Base-by-base conservation (phyloP, 2,888 invertebrate species). In the Clepsis dumicolana region DNA sequence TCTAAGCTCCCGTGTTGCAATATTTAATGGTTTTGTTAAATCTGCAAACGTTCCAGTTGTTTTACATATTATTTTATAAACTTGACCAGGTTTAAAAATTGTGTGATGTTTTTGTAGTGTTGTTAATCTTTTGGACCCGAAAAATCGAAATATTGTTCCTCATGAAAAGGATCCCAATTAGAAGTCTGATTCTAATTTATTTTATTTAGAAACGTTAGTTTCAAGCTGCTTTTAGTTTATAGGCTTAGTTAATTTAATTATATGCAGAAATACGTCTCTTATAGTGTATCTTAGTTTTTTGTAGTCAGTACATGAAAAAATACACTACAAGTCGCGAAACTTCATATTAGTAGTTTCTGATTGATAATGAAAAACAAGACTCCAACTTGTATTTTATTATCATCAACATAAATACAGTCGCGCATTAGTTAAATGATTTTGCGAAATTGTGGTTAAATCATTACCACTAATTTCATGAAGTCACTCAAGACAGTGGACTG, bases 1-100 rank as follows among this genome's bases (percentile, higher is more conserved):
- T 97, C 94, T 97, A 97, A 95, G 79, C 76, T 79, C 74, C 78
- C 65, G 79, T 90, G 90, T 77, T 78, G 83, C 81, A 84, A 80
- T 80, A 82, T 77, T 80, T 60, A 41, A 76, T 73, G 76, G 75
- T 73, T 69, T 80, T 79, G 65, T 76, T 73, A 72, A 78, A 82
- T 83, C 81, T 84, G 77, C 80, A 85, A 86, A 87, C 81, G 85
- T 91, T 90, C 86, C 88, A 89, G 75, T 85, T 84, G 48, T 48
- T 81, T 80, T 80, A 81, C 75, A 80, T 76, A 79, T 74, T 80
- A 71, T 81, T 72, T 87, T 86, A 86, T 86, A 82, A 81, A 85
- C 66, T 81, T 80, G 79, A 84, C 80, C 72, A 72, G 71, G 63
- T 76, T 72, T 65, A 70, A 72, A 71, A 73, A 70, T 71, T 72